Evolutionary conservation across 2,888 invertebrate species (phyloP), one percentile per base, ranked within the genome.

Genomic region (Ecdyonurus torrentis): DNA sequence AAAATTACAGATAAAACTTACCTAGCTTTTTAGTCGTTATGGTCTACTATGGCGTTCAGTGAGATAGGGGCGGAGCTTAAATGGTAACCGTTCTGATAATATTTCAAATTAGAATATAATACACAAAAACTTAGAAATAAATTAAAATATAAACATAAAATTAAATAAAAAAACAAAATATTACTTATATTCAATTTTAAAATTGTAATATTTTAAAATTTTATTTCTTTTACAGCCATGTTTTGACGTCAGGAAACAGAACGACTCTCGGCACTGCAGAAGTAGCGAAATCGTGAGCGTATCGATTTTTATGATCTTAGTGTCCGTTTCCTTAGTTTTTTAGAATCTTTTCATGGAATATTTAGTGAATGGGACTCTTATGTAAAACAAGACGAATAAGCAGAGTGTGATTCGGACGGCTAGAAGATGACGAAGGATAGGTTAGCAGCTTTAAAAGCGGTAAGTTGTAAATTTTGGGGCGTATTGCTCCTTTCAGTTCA

Each of bases 361-460:
- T 82, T 81, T 81, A 77, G 85, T 86, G 86, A 85, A 86, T 86
- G 86, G 85, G 85, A 86, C 82, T 83, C 80, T 81, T 82, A 81
- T 80, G 80, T 80, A 79, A 82, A 80, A 79, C 77, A 77, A 79
- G 79, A 80, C 80, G 79, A 80, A 78, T 79, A 77, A 75, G 79
- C 80, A 80, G 81, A 81, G 82, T 81, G 83, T 83, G 82, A 82
- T 79, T 78, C 70, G 70, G 71, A 76, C 77, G 77, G 76, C 73
- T 78, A 77, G 78, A 83, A 75, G 78, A 93, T 92, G 92, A 92
- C 92, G 81, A 93, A 93, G 86, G 93, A 93, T 84, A 91, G 92
- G 87, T 87, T 93, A 84, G 91, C 91, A 82, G 93, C 92, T 79
- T 85, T 93, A 74, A 91, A 91, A 82, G 92, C 92, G 85, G 91